These are phyloP conservation scores for Argyresthia albistria DNA, from an alignment of 2,888 invertebrate species.

Conservation along the genomic window DNA sequence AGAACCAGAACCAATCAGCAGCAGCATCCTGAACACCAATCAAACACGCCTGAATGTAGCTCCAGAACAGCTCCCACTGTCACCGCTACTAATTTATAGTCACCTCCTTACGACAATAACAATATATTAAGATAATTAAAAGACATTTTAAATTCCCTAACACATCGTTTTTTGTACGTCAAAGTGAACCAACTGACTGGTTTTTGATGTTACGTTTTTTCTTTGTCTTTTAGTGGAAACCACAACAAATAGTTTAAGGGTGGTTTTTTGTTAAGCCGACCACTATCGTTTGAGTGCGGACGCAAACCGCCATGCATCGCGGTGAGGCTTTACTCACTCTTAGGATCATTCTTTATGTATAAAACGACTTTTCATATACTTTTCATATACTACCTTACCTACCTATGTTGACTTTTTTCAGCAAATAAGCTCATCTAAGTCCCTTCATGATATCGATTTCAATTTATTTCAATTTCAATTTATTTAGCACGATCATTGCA, in stretches of 20 bases:
- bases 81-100: conserved; percentile 57
- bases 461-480: too few relatives aligned
- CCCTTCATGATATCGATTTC: too few relatives aligned
- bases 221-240: conserved; percentile 58
- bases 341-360: too few relatives aligned
- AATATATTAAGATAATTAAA: conserved; percentile 73
- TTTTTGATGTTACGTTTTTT: conserved; percentile 53
- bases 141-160: conserved; percentile 72
- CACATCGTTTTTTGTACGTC: conserved; percentile 66
- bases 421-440: too few relatives aligned
- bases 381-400: too few relatives aligned
- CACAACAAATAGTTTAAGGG: conserved; percentile 67
- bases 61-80: conserved; percentile 22
- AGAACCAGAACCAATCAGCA: neutral
- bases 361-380: too few relatives aligned
- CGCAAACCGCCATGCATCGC: neutral
- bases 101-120: conserved; percentile 63
- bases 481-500: too few relatives aligned
- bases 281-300: conserved; percentile 54
- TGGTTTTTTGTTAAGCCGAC: conserved; percentile 53
- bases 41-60: neutral
- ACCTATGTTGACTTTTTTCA: too few relatives aligned
- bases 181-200: conserved; percentile 68
- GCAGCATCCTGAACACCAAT: neutral
- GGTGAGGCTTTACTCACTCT: too few relatives aligned